Evolutionary conservation across 2,888 invertebrate species (phyloP).

Genomic region (Drosophila greeni): DNA sequence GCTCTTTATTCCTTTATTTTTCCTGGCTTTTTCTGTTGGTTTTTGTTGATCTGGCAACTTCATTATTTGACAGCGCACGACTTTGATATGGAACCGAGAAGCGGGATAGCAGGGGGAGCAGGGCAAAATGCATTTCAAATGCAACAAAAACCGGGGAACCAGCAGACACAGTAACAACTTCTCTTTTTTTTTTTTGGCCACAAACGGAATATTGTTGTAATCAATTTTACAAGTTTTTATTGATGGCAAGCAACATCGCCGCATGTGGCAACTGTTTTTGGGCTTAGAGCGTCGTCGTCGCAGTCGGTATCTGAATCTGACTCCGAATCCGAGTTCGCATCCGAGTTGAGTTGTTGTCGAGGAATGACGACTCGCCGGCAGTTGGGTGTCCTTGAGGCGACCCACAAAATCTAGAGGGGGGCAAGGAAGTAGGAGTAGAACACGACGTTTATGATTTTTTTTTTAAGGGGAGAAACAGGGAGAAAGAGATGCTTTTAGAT

Average conservation of each 20-base stretch:
- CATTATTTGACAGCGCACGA: slow-evolving; percentile 73
- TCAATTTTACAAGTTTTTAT: slow-evolving; percentile 71
- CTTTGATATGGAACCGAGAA: slow-evolving; percentile 63
- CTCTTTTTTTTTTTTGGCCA: slow-evolving; percentile 19
- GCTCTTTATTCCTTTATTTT: slow-evolving; percentile 28
- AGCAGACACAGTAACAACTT: slow-evolving; percentile 28
- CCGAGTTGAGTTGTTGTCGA: slow-evolving; percentile 14
- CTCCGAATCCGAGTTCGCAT: slow-evolving; percentile 1
- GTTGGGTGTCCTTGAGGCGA: slow-evolving; percentile 53
- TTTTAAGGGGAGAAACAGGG: background rate
- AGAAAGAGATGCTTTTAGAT: background rate
- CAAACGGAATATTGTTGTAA: slow-evolving; percentile 60
- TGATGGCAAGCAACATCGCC: slow-evolving; percentile 42
- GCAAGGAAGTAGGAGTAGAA: slow-evolving; percentile 1
- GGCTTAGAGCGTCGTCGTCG: slow-evolving; percentile 13
- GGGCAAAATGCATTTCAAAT: slow-evolving; percentile 21
- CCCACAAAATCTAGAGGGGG: slow-evolving; percentile 4
- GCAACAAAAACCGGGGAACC: slow-evolving; percentile 24
- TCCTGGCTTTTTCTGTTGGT: slow-evolving; percentile 55
- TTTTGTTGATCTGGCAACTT: slow-evolving; percentile 74
- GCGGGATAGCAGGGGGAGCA: slow-evolving; percentile 16
- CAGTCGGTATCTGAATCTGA: slow-evolving; percentile 6
- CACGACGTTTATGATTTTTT: slow-evolving; percentile 9
- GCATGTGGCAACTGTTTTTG: slow-evolving; percentile 60
- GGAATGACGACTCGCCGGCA: slow-evolving; percentile 5